Base-by-base conservation (phyloP, 1,140 invertebrate species). In the Medauroidea extradentata region DNA sequence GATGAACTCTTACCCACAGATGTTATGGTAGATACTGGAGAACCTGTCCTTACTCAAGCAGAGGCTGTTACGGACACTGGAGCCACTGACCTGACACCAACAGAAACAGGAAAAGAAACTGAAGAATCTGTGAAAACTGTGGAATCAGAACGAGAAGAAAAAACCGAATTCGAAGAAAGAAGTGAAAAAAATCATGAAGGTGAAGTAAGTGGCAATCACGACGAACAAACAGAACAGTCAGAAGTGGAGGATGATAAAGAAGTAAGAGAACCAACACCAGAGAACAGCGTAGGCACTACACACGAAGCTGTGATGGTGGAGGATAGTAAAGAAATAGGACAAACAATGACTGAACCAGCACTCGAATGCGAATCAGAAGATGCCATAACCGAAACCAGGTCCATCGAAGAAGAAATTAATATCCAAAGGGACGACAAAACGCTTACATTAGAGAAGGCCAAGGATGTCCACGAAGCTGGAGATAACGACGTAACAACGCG, bases 361-460 rank as follows among this genome's bases (percentile, higher is more conserved):
- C n/a, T 67, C 71, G 39, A 75, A 75, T 70, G 73, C 75, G 3
- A 78, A 73, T 21, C 59, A 75, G 2, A 76, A 72, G 2, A 69
- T n/a, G n/a, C n/a, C n/a, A n/a, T n/a, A n/a, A n/a, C n/a, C n/a
- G n/a, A n/a, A n/a, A n/a, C n/a, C 75, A 13, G 76, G 77, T 39
- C 73, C 76, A 2, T 75, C 76, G 29, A 4, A 4, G 29, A 34
- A 11, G 29, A 34, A 34, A 11, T 34, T 4, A 34, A 11, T 11
- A 34, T 34, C 29, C 29, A 34, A 11, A 11, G 11, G 29, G 29
- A 34, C 5, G 29, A 34, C 29, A 34, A 11, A 11, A 34, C 29
- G 29, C 29, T 7, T 4, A 11, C 11, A 11, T 34, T 11, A 11
- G 29, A 7, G 29, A 34, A 34, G 29, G 29, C 29, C 29, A 11